A percentile compares a stretch with the other conserved stretches of the same genome.
Conservation (phyloP, 1,140 invertebrate genomes). For the Ganaspis sp. region DNA sequence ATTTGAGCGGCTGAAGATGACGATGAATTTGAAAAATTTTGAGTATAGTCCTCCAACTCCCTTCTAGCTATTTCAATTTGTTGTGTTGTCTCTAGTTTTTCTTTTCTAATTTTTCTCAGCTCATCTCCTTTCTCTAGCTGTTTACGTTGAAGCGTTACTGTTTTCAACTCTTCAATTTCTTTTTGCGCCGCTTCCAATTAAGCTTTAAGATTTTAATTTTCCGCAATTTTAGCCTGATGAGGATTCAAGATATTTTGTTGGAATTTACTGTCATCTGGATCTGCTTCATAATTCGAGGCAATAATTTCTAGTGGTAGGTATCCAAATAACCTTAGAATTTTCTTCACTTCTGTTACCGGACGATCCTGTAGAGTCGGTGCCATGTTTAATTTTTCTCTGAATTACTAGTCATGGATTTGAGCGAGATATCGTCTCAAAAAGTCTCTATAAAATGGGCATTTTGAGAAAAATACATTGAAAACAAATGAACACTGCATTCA, state of each 20-base stretch:
- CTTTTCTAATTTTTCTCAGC: background rate
- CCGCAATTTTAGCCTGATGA: background rate
- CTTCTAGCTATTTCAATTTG: background rate
- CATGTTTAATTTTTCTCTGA: too few species aligned
- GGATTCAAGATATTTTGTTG: background rate
- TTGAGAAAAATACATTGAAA: too few species aligned
- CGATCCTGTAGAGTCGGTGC: background rate
- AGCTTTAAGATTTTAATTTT: background rate
- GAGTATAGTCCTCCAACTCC: too few species aligned
- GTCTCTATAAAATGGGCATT: too few species aligned
- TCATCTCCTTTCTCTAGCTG: background rate
- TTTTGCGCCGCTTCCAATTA: background rate
- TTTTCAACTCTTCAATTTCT: background rate
- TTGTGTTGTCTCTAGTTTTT: background rate
- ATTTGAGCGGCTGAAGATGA: background rate
- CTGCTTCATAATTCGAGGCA: background rate
- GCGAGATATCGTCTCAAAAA: too few species aligned
- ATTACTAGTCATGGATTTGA: too few species aligned
- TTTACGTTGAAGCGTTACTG: background rate
- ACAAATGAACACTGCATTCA: too few species aligned
- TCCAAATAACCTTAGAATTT: background rate
- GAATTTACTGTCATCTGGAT: background rate
- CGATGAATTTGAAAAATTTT: too few species aligned
- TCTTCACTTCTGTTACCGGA: background rate
- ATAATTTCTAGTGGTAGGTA: background rate